A percentile compares a stretch with the other conserved stretches of the same genome.
Evolutionary conservation across 2,888 invertebrate genomes (phyloP).

Genomic region (Ichneumon xanthorius): DNA sequence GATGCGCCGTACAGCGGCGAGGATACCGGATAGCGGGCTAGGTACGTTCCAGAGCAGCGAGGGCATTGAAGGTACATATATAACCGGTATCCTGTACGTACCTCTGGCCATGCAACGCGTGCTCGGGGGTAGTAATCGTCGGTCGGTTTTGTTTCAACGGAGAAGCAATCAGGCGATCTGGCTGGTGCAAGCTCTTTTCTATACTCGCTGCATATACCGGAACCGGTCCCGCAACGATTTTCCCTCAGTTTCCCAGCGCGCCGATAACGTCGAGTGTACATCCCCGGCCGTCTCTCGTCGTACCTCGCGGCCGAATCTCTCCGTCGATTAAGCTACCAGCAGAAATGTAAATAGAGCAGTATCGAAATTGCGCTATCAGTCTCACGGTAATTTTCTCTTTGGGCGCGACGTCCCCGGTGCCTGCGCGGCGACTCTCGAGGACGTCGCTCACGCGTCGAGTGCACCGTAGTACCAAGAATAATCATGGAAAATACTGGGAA

Average conservation of each 20-base stretch:
- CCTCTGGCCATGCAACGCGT: constrained; percentile 54
- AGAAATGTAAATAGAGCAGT: constrained; percentile 2
- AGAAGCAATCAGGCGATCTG: constrained; percentile 63
- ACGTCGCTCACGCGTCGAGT: background rate
- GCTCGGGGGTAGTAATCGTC: constrained; percentile 66
- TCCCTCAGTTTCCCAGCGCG: constrained; percentile 25
- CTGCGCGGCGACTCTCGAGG: background rate
- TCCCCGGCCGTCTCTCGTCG: background rate
- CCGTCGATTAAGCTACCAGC: constrained; percentile 13
- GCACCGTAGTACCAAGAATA: background rate
- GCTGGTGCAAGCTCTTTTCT: constrained; percentile 48
- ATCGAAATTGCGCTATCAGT: constrained; percentile 24
- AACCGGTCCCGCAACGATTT: constrained; percentile 19
- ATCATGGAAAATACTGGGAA: constrained; percentile 23
- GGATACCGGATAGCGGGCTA: constrained; percentile 12
- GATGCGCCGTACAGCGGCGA: constrained; percentile 20
- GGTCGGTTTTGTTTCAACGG: constrained; percentile 61
- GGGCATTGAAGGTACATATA: constrained; percentile 15
- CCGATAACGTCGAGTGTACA: background rate
- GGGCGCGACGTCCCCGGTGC: background rate
- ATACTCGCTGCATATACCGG: constrained; percentile 12
- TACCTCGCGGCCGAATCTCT: background rate
- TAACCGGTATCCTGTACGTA: background rate
- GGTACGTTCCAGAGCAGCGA: constrained; percentile 15
- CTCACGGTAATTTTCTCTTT: constrained; percentile 12